Base-by-base conservation (phyloP, 2,113 vertebrate genomes). In the Aptenodytes patagonicus region DNA sequence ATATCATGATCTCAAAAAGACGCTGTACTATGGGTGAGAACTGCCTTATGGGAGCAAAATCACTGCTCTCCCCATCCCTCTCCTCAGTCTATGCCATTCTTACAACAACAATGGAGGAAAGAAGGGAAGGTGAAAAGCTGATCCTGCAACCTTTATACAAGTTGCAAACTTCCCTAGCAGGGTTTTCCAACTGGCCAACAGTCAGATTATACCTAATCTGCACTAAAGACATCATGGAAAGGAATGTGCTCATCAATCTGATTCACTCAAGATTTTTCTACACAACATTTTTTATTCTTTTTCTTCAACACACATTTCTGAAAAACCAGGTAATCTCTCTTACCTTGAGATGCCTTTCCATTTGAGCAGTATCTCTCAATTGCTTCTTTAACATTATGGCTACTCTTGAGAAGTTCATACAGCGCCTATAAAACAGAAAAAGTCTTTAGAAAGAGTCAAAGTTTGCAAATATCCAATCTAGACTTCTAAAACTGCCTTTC, bases 321-420 rank as follows among this genome's bases (percentile, higher is more conserved):
- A 92, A 78, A 87, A 83, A 55, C 0, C 11, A 32, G 18, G 16
- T 52, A 72, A 7, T 38, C 18, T 28, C 17, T 86, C 98, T 98
- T 98, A 99, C 99, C 99, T 97, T 99, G 99, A 90, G 98, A 98
- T 4, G 98, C 97, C 86, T 98, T 99, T 42, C 98, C 97, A 75
- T 98, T 99, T 95, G 96, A 99, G 97, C 99, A 99, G 89, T 99
- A 99, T 90, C 98, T 98, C 90, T 99, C 98, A 58, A 99, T 96
- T 79, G 99, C 99, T 98, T 99, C 99, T 51, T 98, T 98, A 57
- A 98, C 95, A 94, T 99, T 98, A 97, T 99, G 99, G 97, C 99
- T 99, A 96, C 98, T 99, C 96, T 98, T 99, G 64, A 99, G 97
- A 95, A 99, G 99, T 96, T 99, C 99, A 95, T 98, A 98, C 57